Evolutionary conservation across 2,113 vertebrate species (phyloP).

Genomic region (Hucho hucho): DNA sequence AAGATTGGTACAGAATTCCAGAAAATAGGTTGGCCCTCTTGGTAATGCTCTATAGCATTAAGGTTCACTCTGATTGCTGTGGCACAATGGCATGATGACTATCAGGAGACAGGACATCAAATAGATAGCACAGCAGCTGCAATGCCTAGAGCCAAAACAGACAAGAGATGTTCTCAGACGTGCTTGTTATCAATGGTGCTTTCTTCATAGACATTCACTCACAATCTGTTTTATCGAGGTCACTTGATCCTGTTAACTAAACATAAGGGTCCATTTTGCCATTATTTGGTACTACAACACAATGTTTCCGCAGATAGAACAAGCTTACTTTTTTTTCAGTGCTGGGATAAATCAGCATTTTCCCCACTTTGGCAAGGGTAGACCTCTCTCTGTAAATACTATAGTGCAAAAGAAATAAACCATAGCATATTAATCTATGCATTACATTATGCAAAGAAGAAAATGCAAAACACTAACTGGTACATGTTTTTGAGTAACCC

Average conservation of each 20-base stretch:
- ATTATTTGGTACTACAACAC: background rate
- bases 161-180: background rate
- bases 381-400: constrained; percentile 57
- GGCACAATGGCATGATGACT: constrained; percentile 45
- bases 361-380: constrained; percentile 38
- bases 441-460: background rate
- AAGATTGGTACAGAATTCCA: no score
- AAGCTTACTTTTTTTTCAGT: constrained; percentile 66
- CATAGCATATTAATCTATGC: background rate
- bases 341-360: constrained; percentile 58
- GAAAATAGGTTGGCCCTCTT: no score
- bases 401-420: background rate
- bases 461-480: background rate
- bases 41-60: background rate
- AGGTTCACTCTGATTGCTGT: constrained; percentile 13
- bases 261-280: background rate
- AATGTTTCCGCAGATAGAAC: background rate
- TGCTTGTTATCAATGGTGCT: background rate
- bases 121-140: constrained; percentile 68
- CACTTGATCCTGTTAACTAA: no score
- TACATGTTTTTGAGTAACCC: background rate
- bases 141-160: constrained; percentile 54
- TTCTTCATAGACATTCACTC: background rate
- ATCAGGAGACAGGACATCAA: constrained; percentile 62
- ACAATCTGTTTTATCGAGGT: background rate